Base-by-base conservation (phyloP, 1,140 invertebrate genomes). In the Lineus longissimus region DNA sequence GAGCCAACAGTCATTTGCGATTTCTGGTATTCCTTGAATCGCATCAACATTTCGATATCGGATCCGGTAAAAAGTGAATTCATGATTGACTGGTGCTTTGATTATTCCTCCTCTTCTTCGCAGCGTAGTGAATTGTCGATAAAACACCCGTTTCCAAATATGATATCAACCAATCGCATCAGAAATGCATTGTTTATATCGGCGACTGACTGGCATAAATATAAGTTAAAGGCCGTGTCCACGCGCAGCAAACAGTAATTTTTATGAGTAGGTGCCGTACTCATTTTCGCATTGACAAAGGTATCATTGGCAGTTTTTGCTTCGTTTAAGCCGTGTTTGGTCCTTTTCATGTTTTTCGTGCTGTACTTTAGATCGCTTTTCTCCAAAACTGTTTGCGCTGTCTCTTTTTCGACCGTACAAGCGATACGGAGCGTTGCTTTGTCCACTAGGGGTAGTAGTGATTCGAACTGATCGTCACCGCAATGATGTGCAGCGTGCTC, bases 21-120 rank as follows among this genome's bases (percentile, higher is more conserved):
- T 51, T 51, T 51, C n/a, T 51, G 47, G n/a, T 51, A 51, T 51
- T 51, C 47, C n/a, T 51, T 51, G n/a, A 51, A 51, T 51, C 47
- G 47, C 47, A 51, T 51, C 47, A 51, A 51, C 47, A 51, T n/a
- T 4, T 51, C 47, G 6, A 51, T 51, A n/a, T 51, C 47, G 6
- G 47, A 51, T 7, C 47, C 47, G 25, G 47, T 27, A 51, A 51
- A 51, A 4, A 51, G 47, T n/a, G 47, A 51, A 51, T 51, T 51
- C 47, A 51, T 51, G 6, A 7, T 51, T 19, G 6, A 4, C n/a
- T 11, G n/a, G n/a, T n/a, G n/a, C n/a, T 15, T 4, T 36, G 33
- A 36, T 36, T 36, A 4, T 27, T 51, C 6, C 6, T 51, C n/a
- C 4, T 51, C 47, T n/a, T 51, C 47, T 51, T 51, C 47, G n/a